phyloP scores from a whole-genome alignment of 1,140 invertebrate genomes.

The Chrysomallon squamiferum region DNA sequence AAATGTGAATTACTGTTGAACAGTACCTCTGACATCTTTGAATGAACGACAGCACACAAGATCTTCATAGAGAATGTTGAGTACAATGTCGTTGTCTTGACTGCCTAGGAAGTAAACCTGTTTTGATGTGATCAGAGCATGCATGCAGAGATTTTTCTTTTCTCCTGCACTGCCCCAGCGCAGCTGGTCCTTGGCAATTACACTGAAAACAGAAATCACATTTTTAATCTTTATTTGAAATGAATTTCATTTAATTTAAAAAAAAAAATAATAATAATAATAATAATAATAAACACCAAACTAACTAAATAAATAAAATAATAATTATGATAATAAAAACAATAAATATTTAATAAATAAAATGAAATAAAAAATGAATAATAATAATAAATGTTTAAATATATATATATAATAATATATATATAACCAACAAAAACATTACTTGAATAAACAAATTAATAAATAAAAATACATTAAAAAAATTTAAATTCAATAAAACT shows the following conservation, averaged over 20 bases:
- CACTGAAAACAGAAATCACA: constrained; percentile 59
- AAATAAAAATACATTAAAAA: too few species aligned
- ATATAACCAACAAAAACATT: too few species aligned
- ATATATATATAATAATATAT: too few species aligned
- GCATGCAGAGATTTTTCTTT: constrained; percentile 67
- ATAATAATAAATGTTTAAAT: neutral
- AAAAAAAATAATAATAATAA: too few species aligned
- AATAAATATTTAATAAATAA: neutral
- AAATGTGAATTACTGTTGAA: too few species aligned
- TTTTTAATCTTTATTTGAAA: too few species aligned
- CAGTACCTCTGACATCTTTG: constrained; percentile 14
- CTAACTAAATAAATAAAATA: neutral
- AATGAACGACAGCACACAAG: constrained; percentile 30
- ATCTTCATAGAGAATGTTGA: constrained; percentile 68
- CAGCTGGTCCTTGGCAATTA: constrained; percentile 83
- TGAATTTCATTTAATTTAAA: too few species aligned
- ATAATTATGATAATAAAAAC: neutral
- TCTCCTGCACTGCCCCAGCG: constrained; percentile 63
- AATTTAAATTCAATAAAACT: too few species aligned
- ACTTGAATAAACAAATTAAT: too few species aligned
- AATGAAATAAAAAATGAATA: neutral
- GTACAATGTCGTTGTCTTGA: constrained; percentile 68
- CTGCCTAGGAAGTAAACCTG: constrained; percentile 77
- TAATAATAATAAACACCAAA: neutral
- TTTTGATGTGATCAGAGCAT: constrained; percentile 78